phyloP scores from a whole-genome alignment of 2,888 invertebrate genomes.

The Chymomyza procnemis region DNA sequence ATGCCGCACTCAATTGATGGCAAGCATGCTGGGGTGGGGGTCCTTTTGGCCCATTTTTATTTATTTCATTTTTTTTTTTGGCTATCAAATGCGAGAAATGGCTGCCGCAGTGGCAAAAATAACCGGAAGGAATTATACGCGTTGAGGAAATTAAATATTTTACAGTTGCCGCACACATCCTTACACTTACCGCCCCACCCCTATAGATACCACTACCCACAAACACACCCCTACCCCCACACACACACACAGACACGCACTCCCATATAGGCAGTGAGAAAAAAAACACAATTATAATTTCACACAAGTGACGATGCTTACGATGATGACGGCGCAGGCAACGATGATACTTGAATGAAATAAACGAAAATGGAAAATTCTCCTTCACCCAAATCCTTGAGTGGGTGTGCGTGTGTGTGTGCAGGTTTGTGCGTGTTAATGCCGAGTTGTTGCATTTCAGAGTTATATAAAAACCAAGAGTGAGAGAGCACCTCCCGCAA shows the following conservation, averaged over 20 bases:
- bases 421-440: conserved; percentile 37
- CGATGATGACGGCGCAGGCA: conserved; percentile 24
- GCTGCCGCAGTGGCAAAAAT: conserved; percentile 41
- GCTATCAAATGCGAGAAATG: conserved; percentile 15
- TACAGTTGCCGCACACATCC: conserved; percentile 39
- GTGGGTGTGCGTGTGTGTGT: neutral
- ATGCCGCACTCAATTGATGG: conserved; percentile 30
- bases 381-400: neutral
- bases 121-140: conserved; percentile 72
- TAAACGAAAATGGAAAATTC: conserved; percentile 51
- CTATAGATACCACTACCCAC: no score
- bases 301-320: conserved; percentile 15
- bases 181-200: no score
- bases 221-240: neutral
- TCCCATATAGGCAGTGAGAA: neutral
- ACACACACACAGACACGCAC: neutral
- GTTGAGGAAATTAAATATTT: conserved; percentile 72
- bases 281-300: conserved; percentile 61
- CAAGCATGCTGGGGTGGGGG: neutral
- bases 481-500: neutral
- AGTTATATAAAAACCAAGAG: conserved; percentile 36
- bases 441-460: conserved; percentile 55
- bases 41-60: neutral
- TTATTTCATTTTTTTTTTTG: neutral
- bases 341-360: conserved; percentile 50